Evolutionary conservation across 2,888 invertebrate genomes (phyloP).

Genomic region (Ochropleura leucogaster): DNA sequence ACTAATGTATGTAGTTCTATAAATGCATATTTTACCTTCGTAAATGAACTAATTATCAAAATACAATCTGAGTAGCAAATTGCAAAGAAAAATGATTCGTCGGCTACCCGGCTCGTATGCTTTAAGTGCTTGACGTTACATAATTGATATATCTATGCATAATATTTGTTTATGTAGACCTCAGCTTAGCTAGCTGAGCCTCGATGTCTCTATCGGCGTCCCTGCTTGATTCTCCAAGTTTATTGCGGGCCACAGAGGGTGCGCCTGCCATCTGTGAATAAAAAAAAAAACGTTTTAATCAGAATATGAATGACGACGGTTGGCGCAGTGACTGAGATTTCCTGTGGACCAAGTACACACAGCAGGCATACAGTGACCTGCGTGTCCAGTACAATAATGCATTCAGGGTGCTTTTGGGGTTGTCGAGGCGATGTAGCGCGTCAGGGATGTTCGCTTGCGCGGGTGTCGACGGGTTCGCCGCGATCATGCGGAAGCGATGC

Average conservation of each 20-base stretch:
- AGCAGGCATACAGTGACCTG: too few species aligned
- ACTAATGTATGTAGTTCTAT: neutral
- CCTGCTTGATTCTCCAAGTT: constrained; percentile 89
- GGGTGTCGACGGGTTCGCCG: too few species aligned
- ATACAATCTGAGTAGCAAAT: neutral
- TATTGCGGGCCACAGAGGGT: constrained; percentile 92
- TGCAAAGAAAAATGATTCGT: neutral
- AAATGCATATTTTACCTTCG: neutral
- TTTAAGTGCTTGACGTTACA: constrained; percentile 16
- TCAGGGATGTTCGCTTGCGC: too few species aligned
- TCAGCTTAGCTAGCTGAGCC: constrained; percentile 92
- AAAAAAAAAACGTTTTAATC: neutral
- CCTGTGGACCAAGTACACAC: too few species aligned
- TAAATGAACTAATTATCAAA: neutral
- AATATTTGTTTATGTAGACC: constrained; percentile 72
- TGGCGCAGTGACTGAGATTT: too few species aligned
- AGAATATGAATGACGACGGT: too few species aligned
- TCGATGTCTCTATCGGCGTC: constrained; percentile 93
- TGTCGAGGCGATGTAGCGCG: too few species aligned
- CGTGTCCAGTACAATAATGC: too few species aligned
- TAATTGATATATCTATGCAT: constrained; percentile 18
- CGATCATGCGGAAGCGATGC: too few species aligned
- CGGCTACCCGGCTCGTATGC: neutral
- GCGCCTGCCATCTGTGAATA: constrained; percentile 91
- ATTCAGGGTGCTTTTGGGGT: too few species aligned